Conservation (phyloP, 2,113 vertebrate species). For the Passer montanus region DNA sequence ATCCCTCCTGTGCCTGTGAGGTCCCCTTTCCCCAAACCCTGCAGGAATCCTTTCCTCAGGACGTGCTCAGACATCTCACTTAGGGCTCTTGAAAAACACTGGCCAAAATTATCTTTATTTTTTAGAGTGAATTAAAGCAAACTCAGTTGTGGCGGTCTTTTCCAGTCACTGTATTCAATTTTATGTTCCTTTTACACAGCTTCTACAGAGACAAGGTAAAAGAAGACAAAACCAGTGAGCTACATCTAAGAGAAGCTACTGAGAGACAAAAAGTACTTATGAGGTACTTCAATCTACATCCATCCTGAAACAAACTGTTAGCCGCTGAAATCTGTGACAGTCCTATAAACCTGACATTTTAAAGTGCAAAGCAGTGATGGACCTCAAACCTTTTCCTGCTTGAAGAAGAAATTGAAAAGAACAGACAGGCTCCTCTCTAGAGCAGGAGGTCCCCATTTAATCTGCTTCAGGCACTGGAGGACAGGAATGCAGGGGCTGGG, state of each 20-base stretch:
- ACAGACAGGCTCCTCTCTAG: rapidly evolving
- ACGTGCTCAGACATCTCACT: background rate
- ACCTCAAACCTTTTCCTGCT: background rate
- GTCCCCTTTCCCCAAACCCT: background rate
- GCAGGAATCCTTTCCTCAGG: background rate
- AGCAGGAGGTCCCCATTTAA: background rate
- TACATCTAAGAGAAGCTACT: background rate
- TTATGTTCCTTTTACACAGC: background rate
- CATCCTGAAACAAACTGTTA: background rate
- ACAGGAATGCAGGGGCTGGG: background rate
- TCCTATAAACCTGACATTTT: background rate
- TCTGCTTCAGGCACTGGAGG: background rate
- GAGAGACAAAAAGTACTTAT: background rate
- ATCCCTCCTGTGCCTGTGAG: background rate
- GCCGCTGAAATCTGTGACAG: background rate
- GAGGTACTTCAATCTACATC: background rate
- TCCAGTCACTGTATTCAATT: background rate
- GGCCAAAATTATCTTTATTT: background rate
- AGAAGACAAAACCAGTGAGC: background rate
- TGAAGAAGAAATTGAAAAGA: background rate
- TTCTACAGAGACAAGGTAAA: background rate
- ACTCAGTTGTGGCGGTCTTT: background rate
- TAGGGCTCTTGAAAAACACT: background rate
- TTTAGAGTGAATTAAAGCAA: background rate
- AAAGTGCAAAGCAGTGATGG: background rate